Conservation (phyloP, 2,888 invertebrate genomes). For the Polyommatus iphigenia region DNA sequence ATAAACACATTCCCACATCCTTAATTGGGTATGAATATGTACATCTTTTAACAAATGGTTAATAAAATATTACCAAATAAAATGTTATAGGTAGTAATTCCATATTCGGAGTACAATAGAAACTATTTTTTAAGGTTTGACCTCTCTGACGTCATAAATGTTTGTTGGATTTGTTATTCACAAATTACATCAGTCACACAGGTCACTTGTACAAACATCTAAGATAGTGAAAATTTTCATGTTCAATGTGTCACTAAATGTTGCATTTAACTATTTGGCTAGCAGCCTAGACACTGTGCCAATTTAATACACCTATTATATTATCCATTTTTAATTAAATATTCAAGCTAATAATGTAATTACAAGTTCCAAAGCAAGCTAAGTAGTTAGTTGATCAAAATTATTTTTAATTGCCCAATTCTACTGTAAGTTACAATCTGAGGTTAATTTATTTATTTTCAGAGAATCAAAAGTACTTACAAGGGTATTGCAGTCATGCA, state of each 20-base stretch:
- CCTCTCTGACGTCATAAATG: background rate
- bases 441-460: constrained; percentile 51
- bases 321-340: constrained; percentile 20
- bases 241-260: background rate
- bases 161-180: background rate
- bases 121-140: background rate
- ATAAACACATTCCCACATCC: too few relatives aligned
- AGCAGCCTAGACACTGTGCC: background rate
- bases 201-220: background rate
- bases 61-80: background rate
- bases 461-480: constrained; percentile 93
- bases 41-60: background rate
- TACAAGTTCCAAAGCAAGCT: background rate
- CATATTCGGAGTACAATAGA: background rate
- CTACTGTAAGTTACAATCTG: too few relatives aligned
- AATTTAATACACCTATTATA: background rate
- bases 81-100: background rate
- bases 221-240: background rate
- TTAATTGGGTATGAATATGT: background rate
- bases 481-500: constrained; percentile 90
- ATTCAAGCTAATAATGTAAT: background rate
- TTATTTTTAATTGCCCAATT: background rate
- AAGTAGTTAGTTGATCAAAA: background rate
- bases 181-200: background rate
- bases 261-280: background rate